phyloP scores from a whole-genome alignment of 1,140 invertebrate genomes.

The Drosophila varians region DNA sequence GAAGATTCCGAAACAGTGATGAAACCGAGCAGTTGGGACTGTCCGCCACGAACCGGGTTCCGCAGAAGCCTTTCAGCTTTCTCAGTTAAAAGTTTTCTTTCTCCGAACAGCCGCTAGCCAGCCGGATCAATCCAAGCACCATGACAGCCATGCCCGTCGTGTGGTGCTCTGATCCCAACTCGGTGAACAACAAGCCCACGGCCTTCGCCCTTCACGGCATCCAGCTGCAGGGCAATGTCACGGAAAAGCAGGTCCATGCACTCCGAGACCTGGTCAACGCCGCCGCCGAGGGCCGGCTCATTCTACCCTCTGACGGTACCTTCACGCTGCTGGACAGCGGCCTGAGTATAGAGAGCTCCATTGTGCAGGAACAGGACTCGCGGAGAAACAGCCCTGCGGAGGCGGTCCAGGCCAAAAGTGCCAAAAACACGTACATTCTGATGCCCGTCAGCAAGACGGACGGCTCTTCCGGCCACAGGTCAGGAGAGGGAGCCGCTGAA shows the following conservation, averaged over 20 bases:
- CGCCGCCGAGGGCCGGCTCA: constrained; percentile 81
- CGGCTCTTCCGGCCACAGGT: not conserved
- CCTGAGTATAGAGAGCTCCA: constrained; percentile 80
- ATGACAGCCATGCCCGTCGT: constrained; percentile 83
- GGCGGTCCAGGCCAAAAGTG: constrained; percentile 12
- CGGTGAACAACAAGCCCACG: constrained; percentile 83
- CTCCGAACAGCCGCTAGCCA: constrained; percentile 8
- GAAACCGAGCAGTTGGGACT: constrained; percentile 1
- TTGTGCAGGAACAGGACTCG: constrained; percentile 41
- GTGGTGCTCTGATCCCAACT: constrained; percentile 83
- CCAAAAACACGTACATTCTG: constrained; percentile 77
- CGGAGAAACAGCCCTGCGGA: constrained; percentile 6
- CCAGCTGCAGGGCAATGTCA: constrained; percentile 82
- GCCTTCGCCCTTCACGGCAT: constrained; percentile 83
- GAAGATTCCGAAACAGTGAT: constrained; percentile 29
- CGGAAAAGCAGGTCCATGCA: constrained; percentile 81
- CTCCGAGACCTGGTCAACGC: constrained; percentile 80
- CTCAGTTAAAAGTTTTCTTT: constrained; percentile 17
- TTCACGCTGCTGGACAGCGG: constrained; percentile 80
- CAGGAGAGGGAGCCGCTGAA: constrained; percentile 4
- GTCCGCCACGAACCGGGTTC: too few relatives aligned
- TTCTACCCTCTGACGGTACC: constrained; percentile 80
- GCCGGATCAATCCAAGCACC: not conserved
- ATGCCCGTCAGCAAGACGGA: constrained; percentile 72
- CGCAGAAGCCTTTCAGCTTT: not conserved